Percentiles rank a stretch among this genome's conserved stretches.
These are phyloP conservation scores for Globicephala melas DNA, from an alignment of 2,113 vertebrate species.

Conservation along the genomic window DNA sequence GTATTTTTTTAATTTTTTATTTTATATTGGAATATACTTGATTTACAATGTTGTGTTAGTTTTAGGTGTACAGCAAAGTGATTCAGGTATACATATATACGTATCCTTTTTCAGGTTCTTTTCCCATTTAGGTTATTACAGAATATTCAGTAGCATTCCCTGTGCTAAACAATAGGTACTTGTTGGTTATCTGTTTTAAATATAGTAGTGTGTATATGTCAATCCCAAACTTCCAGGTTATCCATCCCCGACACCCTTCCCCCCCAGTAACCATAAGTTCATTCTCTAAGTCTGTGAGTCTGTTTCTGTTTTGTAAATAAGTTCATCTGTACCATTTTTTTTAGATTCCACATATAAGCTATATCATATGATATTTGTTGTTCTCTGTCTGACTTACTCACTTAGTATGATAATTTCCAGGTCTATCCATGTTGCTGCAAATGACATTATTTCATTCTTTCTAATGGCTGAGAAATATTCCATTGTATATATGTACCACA, in stretches of 20 bases:
- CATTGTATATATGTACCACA: no score
- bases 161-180: neutral
- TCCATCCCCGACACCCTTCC: neutral
- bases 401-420: no score
- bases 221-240: neutral
- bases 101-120: neutral
- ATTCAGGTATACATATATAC: neutral
- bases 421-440: no score
- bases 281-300: no score
- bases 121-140: neutral
- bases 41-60: neutral
- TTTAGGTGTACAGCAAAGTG: neutral
- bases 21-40: neutral
- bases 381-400: no score
- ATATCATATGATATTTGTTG: no score
- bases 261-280: no score
- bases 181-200: neutral
- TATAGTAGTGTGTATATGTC: neutral
- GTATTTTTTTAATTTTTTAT: neutral
- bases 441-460: no score
- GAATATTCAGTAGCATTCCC: neutral
- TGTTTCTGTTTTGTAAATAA: no score
- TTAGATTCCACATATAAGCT: no score
- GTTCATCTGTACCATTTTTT: no score
- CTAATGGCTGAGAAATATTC: no score